These are phyloP conservation scores for Macrostomum lignano DNA, from an alignment of 1,140 invertebrate genomes.

Conservation along the genomic window DNA sequence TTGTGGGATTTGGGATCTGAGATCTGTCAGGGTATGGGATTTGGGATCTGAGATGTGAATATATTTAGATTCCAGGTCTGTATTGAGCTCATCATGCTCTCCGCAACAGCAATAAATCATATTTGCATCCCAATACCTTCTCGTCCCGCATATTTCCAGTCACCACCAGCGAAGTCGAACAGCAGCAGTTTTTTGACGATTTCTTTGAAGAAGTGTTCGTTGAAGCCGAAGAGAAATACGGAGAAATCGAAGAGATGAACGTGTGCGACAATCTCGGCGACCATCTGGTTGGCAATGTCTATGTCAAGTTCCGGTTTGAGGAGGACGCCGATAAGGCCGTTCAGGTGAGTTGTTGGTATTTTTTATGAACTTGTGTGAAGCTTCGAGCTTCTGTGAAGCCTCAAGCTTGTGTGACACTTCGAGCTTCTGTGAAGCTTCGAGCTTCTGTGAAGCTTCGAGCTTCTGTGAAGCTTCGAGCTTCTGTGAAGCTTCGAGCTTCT, in stretches of 20 bases:
- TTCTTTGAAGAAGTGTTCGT: slow-evolving; percentile 98
- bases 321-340: slow-evolving; percentile 90
- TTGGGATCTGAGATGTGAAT: background rate
- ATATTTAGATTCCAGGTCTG: background rate
- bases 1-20: background rate
- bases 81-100: too few relatives aligned
- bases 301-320: slow-evolving; percentile 85
- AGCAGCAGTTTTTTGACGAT: slow-evolving; percentile 95
- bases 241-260: slow-evolving; percentile 98
- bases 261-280: slow-evolving; percentile 95
- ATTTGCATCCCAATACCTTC: too few relatives aligned
- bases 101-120: too few relatives aligned
- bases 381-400: too few relatives aligned
- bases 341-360: too few relatives aligned
- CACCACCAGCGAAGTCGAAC: slow-evolving; percentile 46
- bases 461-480: too few relatives aligned
- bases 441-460: too few relatives aligned
- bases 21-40: background rate
- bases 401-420: too few relatives aligned
- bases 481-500: too few relatives aligned
- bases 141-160: slow-evolving; percentile 3
- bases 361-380: too few relatives aligned
- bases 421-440: too few relatives aligned
- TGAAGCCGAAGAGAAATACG: slow-evolving; percentile 79
- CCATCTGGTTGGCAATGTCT: slow-evolving; percentile 87